These are phyloP conservation scores for Ailuropoda melanoleuca DNA, from an alignment of 2,113 vertebrate species.

Conservation along the genomic window DNA sequence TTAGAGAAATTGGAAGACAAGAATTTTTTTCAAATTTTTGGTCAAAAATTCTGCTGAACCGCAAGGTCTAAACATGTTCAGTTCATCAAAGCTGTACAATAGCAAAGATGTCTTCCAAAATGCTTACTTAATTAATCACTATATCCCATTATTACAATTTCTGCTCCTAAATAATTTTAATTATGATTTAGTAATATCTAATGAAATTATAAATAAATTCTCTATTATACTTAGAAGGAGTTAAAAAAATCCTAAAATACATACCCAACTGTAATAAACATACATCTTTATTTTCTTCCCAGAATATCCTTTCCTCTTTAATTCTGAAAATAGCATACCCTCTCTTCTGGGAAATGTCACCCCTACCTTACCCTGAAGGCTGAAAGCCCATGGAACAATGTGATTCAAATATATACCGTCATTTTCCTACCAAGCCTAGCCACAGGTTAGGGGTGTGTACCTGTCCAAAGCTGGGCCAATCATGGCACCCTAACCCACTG, in stretches of 20 bases:
- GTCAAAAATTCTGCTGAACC: background rate
- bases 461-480: background rate
- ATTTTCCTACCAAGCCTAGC: background rate
- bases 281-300: background rate
- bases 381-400: background rate
- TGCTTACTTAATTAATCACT: background rate
- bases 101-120: slow-evolving; percentile 18
- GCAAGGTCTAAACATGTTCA: background rate
- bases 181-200: background rate
- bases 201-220: slow-evolving; percentile 12
- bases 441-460: background rate
- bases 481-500: background rate
- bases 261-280: background rate
- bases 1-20: slow-evolving; percentile 1
- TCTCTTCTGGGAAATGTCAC: background rate
- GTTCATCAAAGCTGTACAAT: background rate
- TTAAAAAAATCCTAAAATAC: background rate
- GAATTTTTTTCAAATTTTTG: background rate
- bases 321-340: background rate
- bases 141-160: background rate
- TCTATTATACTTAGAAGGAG: background rate
- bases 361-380: background rate
- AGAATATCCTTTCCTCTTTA: background rate
- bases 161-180: background rate
- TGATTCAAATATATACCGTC: background rate